These are phyloP conservation scores for Drosophila truncata DNA, from an alignment of 1,140 invertebrate species.

Conservation along the genomic window DNA sequence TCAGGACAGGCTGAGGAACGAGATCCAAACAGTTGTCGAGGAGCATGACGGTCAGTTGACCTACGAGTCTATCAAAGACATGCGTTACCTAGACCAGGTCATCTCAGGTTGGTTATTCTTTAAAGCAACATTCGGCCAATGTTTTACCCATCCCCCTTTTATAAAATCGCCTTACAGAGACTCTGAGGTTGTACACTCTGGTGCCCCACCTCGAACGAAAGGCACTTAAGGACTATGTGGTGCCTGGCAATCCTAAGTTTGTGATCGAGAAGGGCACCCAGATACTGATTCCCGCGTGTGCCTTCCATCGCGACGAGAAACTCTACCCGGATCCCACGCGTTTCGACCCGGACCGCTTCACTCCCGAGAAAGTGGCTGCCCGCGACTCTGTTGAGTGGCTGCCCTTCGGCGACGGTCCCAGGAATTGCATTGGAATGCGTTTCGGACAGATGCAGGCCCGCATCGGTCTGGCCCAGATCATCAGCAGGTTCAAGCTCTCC, in stretches of 20 bases:
- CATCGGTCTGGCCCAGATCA: conserved; percentile 82
- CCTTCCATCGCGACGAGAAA: conserved; percentile 87
- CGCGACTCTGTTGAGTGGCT: conserved; percentile 86
- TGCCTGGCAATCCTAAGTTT: conserved; percentile 87
- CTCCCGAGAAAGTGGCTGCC: conserved; percentile 85
- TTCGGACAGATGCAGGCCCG: conserved; percentile 85
- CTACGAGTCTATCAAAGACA: conserved; percentile 87
- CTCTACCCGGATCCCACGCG: conserved; percentile 87
- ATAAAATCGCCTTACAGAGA: conserved; percentile 86
- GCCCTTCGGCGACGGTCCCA: conserved; percentile 89
- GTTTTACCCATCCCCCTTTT: not conserved
- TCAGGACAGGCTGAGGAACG: conserved; percentile 85
- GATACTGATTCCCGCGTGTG: conserved; percentile 87
- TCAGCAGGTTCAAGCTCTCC: conserved; percentile 77
- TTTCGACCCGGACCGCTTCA: conserved; percentile 88
- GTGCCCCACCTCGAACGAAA: conserved; percentile 87
- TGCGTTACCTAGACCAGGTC: conserved; percentile 87
- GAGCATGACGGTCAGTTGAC: conserved; percentile 86
- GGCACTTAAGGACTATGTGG: conserved; percentile 87
- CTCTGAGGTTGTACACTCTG: conserved; percentile 88
- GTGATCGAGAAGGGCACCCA: conserved; percentile 87
- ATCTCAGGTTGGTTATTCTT: conserved; percentile 83
- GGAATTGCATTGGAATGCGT: conserved; percentile 86
- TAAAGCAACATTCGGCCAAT: not conserved
- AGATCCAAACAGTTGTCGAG: conserved; percentile 85